These are phyloP conservation scores for Otus scops DNA, from an alignment of 2,797 vertebrate species.

Conservation along the genomic window DNA sequence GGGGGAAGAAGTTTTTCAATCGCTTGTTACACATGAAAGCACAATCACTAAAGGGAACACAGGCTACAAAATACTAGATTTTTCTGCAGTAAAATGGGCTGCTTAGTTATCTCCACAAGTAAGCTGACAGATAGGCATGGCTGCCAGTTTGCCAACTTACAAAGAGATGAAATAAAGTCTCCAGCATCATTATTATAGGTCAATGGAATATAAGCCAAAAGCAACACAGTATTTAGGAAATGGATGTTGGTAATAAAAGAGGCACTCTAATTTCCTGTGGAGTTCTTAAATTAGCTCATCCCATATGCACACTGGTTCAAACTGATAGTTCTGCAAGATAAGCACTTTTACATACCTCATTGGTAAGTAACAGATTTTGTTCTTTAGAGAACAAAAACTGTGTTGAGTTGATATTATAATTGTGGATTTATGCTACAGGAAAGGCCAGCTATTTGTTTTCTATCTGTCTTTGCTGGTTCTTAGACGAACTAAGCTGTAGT, in stretches of 20 bases:
- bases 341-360: constrained; percentile 23
- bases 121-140: neutral
- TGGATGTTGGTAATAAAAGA: constrained; percentile 45
- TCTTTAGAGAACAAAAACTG: constrained; percentile 11
- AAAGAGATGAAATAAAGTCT: constrained; percentile 20
- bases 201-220: constrained; percentile 51
- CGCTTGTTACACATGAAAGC: neutral
- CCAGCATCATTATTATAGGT: constrained; percentile 30
- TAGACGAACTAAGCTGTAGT: neutral
- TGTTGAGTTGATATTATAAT: neutral
- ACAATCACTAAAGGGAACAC: neutral
- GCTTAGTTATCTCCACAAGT: neutral
- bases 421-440: neutral
- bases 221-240: constrained; percentile 48
- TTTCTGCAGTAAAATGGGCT: neutral
- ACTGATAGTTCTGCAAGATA: constrained; percentile 55
- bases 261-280: constrained; percentile 52
- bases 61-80: neutral
- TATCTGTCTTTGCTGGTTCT: neutral
- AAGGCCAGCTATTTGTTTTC: constrained; percentile 1
- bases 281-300: constrained; percentile 66
- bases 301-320: constrained; percentile 37
- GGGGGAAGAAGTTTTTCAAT: neutral
- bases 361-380: constrained; percentile 1
- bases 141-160: constrained; percentile 7